phyloP scores from a whole-genome alignment of 2,888 invertebrate genomes.

The Marronus borbonicus region DNA sequence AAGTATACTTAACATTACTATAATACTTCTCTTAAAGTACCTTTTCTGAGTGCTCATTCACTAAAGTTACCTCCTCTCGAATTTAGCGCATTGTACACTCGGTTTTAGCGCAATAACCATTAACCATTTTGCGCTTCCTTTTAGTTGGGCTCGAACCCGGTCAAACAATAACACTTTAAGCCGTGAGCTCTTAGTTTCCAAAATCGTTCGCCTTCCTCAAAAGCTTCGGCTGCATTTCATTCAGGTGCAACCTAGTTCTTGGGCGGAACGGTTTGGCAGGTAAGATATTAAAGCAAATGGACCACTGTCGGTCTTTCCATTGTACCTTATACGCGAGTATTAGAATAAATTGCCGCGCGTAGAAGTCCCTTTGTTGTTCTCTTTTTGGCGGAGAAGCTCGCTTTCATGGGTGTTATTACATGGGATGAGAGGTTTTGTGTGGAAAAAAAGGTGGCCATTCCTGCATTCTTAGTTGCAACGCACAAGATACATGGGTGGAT shows the following conservation, averaged over 20 bases:
- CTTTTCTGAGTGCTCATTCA: too few species aligned
- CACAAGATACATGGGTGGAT: too few species aligned
- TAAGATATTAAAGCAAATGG: constrained; percentile 16
- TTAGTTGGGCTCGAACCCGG: not conserved
- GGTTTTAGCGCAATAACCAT: constrained; percentile 19
- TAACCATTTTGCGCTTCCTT: not conserved
- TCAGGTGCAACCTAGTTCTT: not conserved
- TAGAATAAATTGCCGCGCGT: constrained; percentile 19
- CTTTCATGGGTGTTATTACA: not conserved
- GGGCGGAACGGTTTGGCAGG: not conserved
- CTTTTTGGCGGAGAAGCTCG: not conserved
- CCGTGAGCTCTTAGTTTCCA: not conserved
- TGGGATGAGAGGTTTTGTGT: too few species aligned
- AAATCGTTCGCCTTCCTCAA: not conserved
- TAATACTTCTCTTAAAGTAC: not conserved
- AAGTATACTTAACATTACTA: not conserved
- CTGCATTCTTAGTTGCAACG: too few species aligned
- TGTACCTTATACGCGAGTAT: constrained; percentile 1
- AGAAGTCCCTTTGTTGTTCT: constrained; percentile 8
- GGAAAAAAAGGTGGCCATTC: too few species aligned
- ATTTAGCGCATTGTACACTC: too few species aligned
- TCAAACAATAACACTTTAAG: constrained; percentile 18
- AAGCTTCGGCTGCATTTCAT: too few species aligned
- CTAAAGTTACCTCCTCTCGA: not conserved
- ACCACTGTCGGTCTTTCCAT: not conserved